Evolutionary conservation across 2,797 vertebrate species (phyloP).

Genomic region (Pangasius krempfi): DNA sequence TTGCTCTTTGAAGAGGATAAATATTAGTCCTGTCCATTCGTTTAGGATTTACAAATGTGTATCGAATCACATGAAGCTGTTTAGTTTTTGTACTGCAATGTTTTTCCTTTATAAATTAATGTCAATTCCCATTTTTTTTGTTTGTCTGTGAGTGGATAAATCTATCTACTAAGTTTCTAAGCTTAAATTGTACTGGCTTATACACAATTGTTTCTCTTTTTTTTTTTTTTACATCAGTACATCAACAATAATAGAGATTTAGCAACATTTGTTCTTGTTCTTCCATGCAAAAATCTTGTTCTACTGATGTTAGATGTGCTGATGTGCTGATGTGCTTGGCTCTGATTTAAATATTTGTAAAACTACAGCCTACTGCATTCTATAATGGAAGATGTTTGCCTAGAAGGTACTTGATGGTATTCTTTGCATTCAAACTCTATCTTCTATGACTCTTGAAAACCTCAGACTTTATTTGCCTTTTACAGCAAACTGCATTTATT

Average conservation of each 20-base stretch:
- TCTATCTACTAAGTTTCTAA: not conserved
- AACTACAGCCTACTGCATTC: not conserved
- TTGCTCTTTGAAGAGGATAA: slow-evolving; percentile 56
- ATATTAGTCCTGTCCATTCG: slow-evolving; percentile 34
- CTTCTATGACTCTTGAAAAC: slow-evolving; percentile 33
- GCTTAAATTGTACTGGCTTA: not conserved
- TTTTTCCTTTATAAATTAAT: not conserved
- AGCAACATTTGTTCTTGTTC: not conserved
- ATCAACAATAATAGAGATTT: not conserved
- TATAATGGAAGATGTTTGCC: not conserved
- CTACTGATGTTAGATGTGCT: slow-evolving; percentile 6
- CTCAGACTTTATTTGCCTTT: slow-evolving; percentile 51
- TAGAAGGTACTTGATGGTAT: slow-evolving; percentile 3
- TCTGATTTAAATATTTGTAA: slow-evolving; percentile 5
- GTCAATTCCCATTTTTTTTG: not conserved
- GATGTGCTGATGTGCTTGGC: not conserved
- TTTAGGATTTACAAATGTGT: slow-evolving; percentile 22
- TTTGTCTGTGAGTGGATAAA: not conserved
- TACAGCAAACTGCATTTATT: slow-evolving; percentile 63
- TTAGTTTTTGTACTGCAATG: not conserved
- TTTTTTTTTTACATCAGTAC: not conserved
- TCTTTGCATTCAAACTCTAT: not conserved
- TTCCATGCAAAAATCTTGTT: not conserved
- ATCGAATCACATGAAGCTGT: not conserved
- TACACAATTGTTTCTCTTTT: too few relatives aligned